These are phyloP conservation scores for Orthosia gracilis DNA, from an alignment of 2,888 invertebrate species.

Conservation along the genomic window DNA sequence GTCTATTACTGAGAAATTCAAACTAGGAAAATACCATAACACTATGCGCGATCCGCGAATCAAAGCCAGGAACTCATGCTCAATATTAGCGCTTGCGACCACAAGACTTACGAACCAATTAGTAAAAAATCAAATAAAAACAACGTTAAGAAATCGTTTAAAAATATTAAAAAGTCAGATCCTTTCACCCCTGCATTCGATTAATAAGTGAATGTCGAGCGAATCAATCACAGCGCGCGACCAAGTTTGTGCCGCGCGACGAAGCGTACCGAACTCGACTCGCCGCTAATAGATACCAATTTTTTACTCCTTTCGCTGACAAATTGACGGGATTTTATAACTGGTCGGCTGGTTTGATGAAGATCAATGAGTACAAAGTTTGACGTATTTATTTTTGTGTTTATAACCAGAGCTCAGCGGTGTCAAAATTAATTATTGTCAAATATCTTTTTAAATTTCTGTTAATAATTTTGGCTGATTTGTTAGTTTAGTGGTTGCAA, in stretches of 20 bases:
- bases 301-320: constrained; percentile 44
- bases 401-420: neutral
- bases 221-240: constrained; percentile 58
- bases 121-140: neutral
- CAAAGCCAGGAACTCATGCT: too few relatives aligned
- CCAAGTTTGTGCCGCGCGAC: constrained; percentile 38
- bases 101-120: too few relatives aligned
- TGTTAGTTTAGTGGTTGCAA: too few relatives aligned
- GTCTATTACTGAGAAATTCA: too few relatives aligned
- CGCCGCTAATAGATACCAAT: constrained; percentile 29
- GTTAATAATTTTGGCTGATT: too few relatives aligned
- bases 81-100: too few relatives aligned
- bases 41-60: too few relatives aligned
- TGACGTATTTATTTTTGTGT: constrained; percentile 22
- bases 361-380: constrained; percentile 37
- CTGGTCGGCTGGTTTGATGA: constrained; percentile 21
- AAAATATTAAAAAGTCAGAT: neutral
- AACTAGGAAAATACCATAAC: too few relatives aligned
- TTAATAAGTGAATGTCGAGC: constrained; percentile 52
- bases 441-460: too few relatives aligned
- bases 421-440: neutral
- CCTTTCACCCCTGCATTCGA: constrained; percentile 20
- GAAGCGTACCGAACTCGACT: constrained; percentile 22
- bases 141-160: neutral
- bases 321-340: constrained; percentile 40